Evolutionary conservation across 1,140 invertebrate species (phyloP).

Genomic region (Scaptodrosophila lebanonensis): DNA sequence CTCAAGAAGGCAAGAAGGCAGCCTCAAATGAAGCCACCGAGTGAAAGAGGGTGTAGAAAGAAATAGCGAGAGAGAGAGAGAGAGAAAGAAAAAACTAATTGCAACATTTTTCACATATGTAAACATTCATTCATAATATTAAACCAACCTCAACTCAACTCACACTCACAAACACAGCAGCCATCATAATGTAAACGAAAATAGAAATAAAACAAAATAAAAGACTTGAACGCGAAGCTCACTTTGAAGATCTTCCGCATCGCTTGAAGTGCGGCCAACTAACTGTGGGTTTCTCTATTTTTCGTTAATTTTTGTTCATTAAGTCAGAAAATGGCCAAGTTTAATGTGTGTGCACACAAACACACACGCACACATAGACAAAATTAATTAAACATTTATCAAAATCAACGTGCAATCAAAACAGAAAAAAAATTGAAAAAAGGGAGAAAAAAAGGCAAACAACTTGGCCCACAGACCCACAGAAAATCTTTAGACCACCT

Average conservation of each 20-base stretch:
- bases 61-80: slow-evolving; percentile 14
- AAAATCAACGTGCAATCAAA: slow-evolving; percentile 66
- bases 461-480: slow-evolving; percentile 13
- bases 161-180: slow-evolving; percentile 24
- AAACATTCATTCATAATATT: slow-evolving; percentile 71
- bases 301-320: slow-evolving; percentile 74
- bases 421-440: not conserved
- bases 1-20: slow-evolving; percentile 9
- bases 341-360: slow-evolving; percentile 53
- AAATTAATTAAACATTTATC: slow-evolving; percentile 76
- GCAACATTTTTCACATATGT: slow-evolving; percentile 73
- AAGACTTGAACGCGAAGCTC: slow-evolving; percentile 23
- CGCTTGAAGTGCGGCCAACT: slow-evolving; percentile 18
- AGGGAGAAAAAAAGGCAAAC: slow-evolving; percentile 21
- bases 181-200: slow-evolving; percentile 67
- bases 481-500: no score
- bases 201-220: slow-evolving; percentile 35
- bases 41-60: no score
- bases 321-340: slow-evolving; percentile 70
- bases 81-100: slow-evolving; percentile 59
- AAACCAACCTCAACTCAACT: slow-evolving; percentile 26
- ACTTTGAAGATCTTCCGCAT: slow-evolving; percentile 73
- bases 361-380: slow-evolving; percentile 48
- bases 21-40: no score
- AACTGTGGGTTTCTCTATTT: slow-evolving; percentile 35